Conservation (phyloP, 1,140 invertebrate species). For the Temnothorax curvispinosus region DNA sequence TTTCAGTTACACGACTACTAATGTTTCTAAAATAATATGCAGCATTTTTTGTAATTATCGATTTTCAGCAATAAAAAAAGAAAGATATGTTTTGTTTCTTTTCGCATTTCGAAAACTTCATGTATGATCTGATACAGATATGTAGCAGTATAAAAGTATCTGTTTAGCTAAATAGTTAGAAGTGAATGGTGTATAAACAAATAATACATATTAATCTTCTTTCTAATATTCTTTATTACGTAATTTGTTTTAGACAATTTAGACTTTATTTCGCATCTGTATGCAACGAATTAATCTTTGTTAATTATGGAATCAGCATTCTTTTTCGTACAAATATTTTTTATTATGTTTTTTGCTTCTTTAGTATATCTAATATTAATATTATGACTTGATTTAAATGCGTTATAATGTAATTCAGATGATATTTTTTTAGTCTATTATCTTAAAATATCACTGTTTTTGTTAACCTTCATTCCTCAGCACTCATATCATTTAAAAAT, state of each 20-base stretch:
- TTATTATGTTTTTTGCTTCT: slow-evolving; percentile 31
- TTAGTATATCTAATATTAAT: slow-evolving; percentile 51
- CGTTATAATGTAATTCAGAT: slow-evolving; percentile 57
- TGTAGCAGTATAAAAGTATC: background rate
- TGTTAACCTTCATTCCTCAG: slow-evolving; percentile 10
- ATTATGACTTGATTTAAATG: slow-evolving; percentile 53
- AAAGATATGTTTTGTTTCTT: background rate
- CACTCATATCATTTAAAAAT: slow-evolving; percentile 16
- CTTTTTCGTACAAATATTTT: slow-evolving; percentile 58
- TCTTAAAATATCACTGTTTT: slow-evolving; percentile 36
- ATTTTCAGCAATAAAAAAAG: background rate
- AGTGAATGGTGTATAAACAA: background rate
- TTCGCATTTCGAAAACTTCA: background rate
- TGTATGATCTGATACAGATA: background rate
- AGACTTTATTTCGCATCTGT: slow-evolving; percentile 35
- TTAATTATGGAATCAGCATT: slow-evolving; percentile 62
- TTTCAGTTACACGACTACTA: background rate
- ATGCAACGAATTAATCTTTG: slow-evolving; percentile 64
- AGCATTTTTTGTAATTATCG: background rate
- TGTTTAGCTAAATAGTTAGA: background rate
- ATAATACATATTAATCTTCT: background rate
- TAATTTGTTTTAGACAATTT: slow-evolving; percentile 28
- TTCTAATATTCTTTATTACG: slow-evolving; percentile 65
- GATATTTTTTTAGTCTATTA: slow-evolving; percentile 14
- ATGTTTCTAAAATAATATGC: background rate